Base-by-base conservation (phyloP, 2,797 vertebrate genomes). In the Gadopsis bispinosus region DNA sequence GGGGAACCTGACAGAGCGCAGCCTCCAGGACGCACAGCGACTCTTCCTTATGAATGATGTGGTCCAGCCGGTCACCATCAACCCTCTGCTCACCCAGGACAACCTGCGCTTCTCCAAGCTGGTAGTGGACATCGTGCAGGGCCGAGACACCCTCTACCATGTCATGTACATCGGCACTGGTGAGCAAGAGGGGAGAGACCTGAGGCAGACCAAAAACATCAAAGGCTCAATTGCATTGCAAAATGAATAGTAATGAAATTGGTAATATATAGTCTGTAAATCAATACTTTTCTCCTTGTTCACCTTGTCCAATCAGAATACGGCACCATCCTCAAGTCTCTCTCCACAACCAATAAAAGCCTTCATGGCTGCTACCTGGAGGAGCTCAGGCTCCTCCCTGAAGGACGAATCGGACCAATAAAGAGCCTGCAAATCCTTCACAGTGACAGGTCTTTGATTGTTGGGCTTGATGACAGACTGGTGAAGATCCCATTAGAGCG, bases 21-120 rank as follows among this genome's bases (percentile, higher is more conserved):
- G 96, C 89, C 97, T 99, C 75, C 97, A 99, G 83, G 97, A 99
- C 3, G 97, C 97, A 45, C 98, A 98, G 90, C 96, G 96, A 31
- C 97, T 98, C 92, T 96, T 98, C 80, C 93, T 99, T 83, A 98
- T 98, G 97, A 97, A 96, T 0, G 97, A 98, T 0, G 97, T 98
- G 8, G 94, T 98, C 19, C 98, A 99, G 85, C 97, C 98, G 0
- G 88, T 97, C 62, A 95, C 93, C 60, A 54, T 95, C 3, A 91
- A 96, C 83, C 98, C 98, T 0, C 91, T 96, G 83, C 97, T 98
- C 89, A 96, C 96, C 91, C 97, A 97, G 90, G 97, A 98, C 93
- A 97, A 95, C 82, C 93, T 97, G 67, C 95, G 98, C 64, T 97
- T 98, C 88, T 97, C 97, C 73, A 97, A 96, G 63, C 90, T 99